Conservation (phyloP, 2,113 vertebrate species). For the Crotophaga sulcirostris region DNA sequence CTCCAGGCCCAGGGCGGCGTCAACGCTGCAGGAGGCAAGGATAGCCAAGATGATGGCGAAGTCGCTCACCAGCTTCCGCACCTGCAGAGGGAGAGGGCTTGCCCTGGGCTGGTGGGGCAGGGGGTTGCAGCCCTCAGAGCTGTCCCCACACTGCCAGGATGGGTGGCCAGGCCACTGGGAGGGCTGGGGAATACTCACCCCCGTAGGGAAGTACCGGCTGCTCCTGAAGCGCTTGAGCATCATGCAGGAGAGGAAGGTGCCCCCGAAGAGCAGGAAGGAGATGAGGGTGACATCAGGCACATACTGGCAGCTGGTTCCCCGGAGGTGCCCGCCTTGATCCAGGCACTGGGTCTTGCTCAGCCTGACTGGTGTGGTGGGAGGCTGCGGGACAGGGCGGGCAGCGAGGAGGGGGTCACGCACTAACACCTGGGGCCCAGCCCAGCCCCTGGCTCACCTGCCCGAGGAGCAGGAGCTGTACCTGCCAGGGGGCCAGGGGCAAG, state of each 20-base stretch:
- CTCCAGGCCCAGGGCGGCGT: slow-evolving; percentile 74
- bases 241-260: slow-evolving; percentile 72
- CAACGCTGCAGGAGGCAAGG: slow-evolving; percentile 70
- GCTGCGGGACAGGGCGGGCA: neutral
- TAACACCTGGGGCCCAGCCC: neutral
- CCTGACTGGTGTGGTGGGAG: neutral
- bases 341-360: slow-evolving; percentile 70
- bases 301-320: slow-evolving; percentile 71
- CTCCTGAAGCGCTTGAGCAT: slow-evolving; percentile 71
- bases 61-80: slow-evolving; percentile 74
- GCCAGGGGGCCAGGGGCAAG: accelerated
- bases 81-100: slow-evolving; percentile 36
- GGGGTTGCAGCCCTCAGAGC: neutral
- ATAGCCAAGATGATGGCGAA: slow-evolving; percentile 80
- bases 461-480: slow-evolving; percentile 22
- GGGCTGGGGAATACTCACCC: slow-evolving; percentile 51
- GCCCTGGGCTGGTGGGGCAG: neutral
- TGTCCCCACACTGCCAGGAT: accelerated
- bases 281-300: slow-evolving; percentile 79
- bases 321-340: slow-evolving; percentile 64
- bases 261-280: slow-evolving; percentile 78
- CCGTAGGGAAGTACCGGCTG: slow-evolving; percentile 73
- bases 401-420: neutral
- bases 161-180: accelerated
- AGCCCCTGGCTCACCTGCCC: accelerated